These are phyloP conservation scores for Aphodius granarius DNA, from an alignment of 2,888 invertebrate genomes.

Conservation along the genomic window DNA sequence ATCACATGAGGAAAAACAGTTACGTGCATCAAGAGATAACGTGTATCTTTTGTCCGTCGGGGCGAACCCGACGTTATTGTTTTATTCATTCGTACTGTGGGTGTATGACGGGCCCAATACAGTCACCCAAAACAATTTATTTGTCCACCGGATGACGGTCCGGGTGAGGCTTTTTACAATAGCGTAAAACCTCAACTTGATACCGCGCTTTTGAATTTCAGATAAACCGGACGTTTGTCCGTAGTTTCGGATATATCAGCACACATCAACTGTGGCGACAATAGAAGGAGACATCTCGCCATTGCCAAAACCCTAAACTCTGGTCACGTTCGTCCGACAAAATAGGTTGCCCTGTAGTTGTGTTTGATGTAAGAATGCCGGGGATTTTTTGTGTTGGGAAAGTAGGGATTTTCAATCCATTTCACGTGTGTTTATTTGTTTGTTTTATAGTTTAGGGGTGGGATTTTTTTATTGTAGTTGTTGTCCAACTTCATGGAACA, in stretches of 20 bases:
- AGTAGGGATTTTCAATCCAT: background rate
- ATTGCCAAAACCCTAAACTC: background rate
- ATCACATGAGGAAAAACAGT: background rate
- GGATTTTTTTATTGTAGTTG: too few relatives aligned
- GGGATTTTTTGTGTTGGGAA: background rate
- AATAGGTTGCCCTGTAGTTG: background rate
- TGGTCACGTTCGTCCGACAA: background rate
- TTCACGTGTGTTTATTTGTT: background rate
- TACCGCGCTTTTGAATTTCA: background rate
- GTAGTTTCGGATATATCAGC: background rate
- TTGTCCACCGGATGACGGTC: background rate
- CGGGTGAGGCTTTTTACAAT: background rate
- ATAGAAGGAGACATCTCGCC: background rate
- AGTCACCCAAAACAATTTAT: background rate
- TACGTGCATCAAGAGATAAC: background rate
- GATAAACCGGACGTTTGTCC: background rate
- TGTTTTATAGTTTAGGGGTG: background rate
- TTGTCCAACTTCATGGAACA: too few relatives aligned
- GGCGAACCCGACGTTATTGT: background rate
- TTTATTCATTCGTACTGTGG: background rate
- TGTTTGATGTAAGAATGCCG: background rate
- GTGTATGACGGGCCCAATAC: background rate
- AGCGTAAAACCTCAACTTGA: background rate
- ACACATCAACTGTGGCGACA: background rate
- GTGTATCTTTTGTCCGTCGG: background rate